These are phyloP conservation scores for Andrena minutula DNA, from an alignment of 2,888 invertebrate genomes.

Conservation along the genomic window DNA sequence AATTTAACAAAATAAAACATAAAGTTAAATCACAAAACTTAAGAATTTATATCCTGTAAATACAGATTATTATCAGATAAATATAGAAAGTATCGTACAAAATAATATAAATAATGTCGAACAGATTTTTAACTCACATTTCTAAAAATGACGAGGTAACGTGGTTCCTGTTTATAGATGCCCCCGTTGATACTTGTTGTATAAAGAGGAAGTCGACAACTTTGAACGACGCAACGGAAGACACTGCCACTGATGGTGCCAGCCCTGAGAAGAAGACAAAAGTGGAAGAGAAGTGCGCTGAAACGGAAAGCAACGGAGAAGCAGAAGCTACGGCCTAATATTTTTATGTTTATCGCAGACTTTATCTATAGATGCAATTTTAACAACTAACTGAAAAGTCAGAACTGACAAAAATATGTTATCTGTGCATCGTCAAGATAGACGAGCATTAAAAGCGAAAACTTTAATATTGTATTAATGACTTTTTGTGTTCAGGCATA, in stretches of 20 bases:
- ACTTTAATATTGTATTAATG: slow-evolving; percentile 58
- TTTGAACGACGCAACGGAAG: slow-evolving; percentile 76
- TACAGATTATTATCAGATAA: not conserved
- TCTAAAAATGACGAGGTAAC: not conserved
- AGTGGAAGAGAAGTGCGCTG: slow-evolving; percentile 88
- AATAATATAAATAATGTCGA: not conserved
- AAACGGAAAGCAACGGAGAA: slow-evolving; percentile 86
- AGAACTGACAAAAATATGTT: slow-evolving; percentile 76
- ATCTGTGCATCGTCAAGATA: slow-evolving; percentile 70
- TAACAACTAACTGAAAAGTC: slow-evolving; percentile 74
- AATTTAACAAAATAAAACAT: not conserved
- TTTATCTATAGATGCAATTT: slow-evolving; percentile 79
- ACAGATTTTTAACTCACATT: no score
- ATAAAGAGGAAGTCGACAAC: slow-evolving; percentile 91
- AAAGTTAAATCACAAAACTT: not conserved
- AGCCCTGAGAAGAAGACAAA: slow-evolving; percentile 91
- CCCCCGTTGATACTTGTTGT: slow-evolving; percentile 84
- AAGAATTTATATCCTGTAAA: not conserved
- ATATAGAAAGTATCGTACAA: not conserved
- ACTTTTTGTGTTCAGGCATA: slow-evolving; percentile 68
- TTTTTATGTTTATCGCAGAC: slow-evolving; percentile 70
- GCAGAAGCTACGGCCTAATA: slow-evolving; percentile 81
- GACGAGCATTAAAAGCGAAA: slow-evolving; percentile 55
- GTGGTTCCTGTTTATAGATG: slow-evolving; percentile 70
- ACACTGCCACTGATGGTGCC: slow-evolving; percentile 86